Evolutionary conservation across 2,888 invertebrate genomes (phyloP), one percentile per base, ranked within the genome.

Genomic region (Drosophila neonasuta): DNA sequence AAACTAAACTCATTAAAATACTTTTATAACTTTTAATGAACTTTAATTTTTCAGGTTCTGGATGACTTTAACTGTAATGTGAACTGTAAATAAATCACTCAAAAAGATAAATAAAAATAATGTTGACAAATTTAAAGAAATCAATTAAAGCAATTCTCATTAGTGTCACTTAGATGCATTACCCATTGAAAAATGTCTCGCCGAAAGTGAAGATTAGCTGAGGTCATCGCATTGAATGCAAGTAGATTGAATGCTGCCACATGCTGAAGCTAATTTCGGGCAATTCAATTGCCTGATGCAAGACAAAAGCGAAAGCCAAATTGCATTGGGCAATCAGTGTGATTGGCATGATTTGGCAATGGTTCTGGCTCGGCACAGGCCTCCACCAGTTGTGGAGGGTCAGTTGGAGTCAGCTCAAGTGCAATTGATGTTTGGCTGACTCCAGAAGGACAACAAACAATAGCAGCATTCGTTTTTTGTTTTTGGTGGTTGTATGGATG

Each of bases 281-380:
- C 59, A 77, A 68, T 73, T 85, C 71, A 74, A 82, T 85, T 74
- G 86, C 65, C 61, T 30, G 68, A 29, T 71, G 67, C 74, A 58
- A 74, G 77, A 79, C 86, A 80, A 85, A 74, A 65, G 74, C 74
- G 46, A 60, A 50, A 60, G 65, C 67, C 68, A 76, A 76, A 82
- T 79, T 79, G 80, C 77, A 76, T 70, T 67, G 65, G 57, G 62
- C 86, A 85, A 80, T 80, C 86, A 80, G 73, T 61, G 73, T 48
- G 60, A 84, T 84, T 84, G 85, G 63, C 72, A 58, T 7, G 39
- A 8, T 3, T 15, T 63, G 61, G 39, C 34, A 20, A 42, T 17
- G 44, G 39, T 13, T 59, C 48, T 34, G 20, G 17, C 24, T 13
- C 34, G 32, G 7, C 49, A 0, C 52, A n/a, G 34, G 49, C 9